phyloP scores from a whole-genome alignment of 2,113 vertebrate species.

The Aplodontia rufa region DNA sequence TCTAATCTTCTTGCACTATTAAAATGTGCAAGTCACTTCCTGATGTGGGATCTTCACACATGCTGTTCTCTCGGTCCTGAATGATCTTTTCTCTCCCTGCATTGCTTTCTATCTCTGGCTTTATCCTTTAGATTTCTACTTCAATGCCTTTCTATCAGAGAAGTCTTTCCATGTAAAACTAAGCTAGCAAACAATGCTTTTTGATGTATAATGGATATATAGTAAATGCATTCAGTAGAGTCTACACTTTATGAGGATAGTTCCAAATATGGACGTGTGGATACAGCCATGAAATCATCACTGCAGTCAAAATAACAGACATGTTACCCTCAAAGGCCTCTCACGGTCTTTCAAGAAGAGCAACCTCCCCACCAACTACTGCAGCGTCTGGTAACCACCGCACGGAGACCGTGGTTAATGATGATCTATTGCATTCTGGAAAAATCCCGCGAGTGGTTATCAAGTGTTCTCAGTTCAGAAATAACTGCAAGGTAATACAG shows the following conservation, averaged over 20 bases:
- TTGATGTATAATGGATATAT: neutral
- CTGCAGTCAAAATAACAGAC: neutral
- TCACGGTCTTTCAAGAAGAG: neutral
- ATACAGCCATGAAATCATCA: neutral
- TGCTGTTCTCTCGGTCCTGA: neutral
- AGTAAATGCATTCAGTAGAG: neutral
- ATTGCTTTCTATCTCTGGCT: neutral
- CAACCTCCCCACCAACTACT: neutral
- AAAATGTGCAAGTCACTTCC: neutral
- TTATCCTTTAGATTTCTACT: neutral
- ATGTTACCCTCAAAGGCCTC: neutral
- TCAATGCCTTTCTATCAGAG: neutral
- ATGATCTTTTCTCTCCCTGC: neutral
- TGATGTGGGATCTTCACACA: neutral
- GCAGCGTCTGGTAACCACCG: neutral
- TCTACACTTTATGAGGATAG: neutral
- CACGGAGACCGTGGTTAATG: neutral
- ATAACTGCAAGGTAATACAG: neutral
- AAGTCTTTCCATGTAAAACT: neutral
- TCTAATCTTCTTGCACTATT: neutral
- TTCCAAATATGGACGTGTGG: neutral
- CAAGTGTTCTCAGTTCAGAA: neutral
- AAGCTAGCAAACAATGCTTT: neutral
- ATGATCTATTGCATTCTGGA: neutral
- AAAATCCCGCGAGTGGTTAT: neutral